Evolutionary conservation across 2,113 vertebrate species (phyloP).

Genomic region (Deroptyus accipitrinus): DNA sequence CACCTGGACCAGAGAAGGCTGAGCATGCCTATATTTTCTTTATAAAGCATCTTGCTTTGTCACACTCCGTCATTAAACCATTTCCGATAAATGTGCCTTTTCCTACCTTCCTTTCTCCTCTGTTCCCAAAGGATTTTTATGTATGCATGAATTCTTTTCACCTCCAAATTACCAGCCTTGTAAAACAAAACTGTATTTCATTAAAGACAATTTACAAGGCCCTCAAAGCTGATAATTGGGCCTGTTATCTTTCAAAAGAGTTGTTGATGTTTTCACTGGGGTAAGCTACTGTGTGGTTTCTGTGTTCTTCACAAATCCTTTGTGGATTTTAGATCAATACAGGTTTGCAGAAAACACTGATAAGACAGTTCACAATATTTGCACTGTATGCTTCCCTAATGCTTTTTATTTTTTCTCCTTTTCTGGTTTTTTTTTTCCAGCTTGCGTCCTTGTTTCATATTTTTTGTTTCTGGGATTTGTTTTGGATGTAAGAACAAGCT

Average conservation of each 20-base stretch:
- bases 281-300: neutral
- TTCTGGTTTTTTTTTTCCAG: neutral
- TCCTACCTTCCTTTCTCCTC: neutral
- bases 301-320: neutral
- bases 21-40: neutral
- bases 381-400: neutral
- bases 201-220: neutral
- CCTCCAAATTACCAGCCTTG: neutral
- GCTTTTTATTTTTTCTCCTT: neutral
- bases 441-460: neutral
- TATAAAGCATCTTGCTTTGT: neutral
- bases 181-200: neutral
- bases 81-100: neutral
- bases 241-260: neutral
- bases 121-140: neutral
- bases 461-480: neutral
- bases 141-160: neutral
- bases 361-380: neutral
- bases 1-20: neutral
- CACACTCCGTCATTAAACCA: neutral
- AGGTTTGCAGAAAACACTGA: neutral
- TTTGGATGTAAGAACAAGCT: neutral
- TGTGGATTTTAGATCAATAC: conserved; percentile 9
- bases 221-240: neutral
- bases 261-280: neutral